Percentiles rank a stretch among this genome's conserved stretches.
phyloP scores from a whole-genome alignment of 2,797 vertebrate genomes.

The Sardinella longiceps region DNA sequence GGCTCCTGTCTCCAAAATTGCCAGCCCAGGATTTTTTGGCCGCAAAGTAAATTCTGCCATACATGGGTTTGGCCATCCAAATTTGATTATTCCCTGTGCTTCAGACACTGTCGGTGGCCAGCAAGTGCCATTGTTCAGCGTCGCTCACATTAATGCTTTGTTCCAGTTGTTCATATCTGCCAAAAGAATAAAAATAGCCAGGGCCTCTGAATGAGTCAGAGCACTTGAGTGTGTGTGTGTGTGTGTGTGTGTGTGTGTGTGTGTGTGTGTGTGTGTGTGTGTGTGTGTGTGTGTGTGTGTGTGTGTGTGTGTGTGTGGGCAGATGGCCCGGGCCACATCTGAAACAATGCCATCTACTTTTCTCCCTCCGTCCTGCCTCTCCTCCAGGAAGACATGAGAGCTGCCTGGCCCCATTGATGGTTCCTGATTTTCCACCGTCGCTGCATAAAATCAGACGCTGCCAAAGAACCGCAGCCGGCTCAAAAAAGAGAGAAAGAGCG shows the following conservation, averaged over 20 bases:
- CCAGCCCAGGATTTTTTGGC: conserved; percentile 82
- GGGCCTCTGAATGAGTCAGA: conserved; percentile 42
- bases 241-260: conserved; percentile 26
- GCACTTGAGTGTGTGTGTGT: conserved; percentile 41
- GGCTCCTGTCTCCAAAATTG: conserved; percentile 80
- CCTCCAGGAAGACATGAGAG: conserved; percentile 63
- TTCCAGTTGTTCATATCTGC: conserved; percentile 74
- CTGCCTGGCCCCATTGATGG: conserved; percentile 39
- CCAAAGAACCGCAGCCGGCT: conserved; percentile 57
- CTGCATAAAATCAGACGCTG: conserved; percentile 64
- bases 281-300: conserved; percentile 29
- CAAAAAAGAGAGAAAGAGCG: conserved; percentile 47
- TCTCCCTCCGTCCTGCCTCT: conserved; percentile 46
- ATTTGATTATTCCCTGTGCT: conserved; percentile 80
- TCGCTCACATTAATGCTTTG: conserved; percentile 76
- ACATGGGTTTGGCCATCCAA: conserved; percentile 80
- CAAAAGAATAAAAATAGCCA: conserved; percentile 73
- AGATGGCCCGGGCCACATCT: conserved; percentile 61
- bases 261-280: conserved; percentile 33
- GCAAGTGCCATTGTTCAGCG: conserved; percentile 79
- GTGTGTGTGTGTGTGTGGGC: conserved; percentile 42
- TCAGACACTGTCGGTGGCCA: conserved; percentile 75
- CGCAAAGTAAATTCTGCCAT: conserved; percentile 81
- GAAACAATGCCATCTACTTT: conserved; percentile 44
- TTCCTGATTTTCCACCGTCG: conserved; percentile 67